Percentiles rank a stretch among this genome's conserved stretches.
Conservation (phyloP, 1,140 invertebrate species). For the Tetragonula clypearis region DNA sequence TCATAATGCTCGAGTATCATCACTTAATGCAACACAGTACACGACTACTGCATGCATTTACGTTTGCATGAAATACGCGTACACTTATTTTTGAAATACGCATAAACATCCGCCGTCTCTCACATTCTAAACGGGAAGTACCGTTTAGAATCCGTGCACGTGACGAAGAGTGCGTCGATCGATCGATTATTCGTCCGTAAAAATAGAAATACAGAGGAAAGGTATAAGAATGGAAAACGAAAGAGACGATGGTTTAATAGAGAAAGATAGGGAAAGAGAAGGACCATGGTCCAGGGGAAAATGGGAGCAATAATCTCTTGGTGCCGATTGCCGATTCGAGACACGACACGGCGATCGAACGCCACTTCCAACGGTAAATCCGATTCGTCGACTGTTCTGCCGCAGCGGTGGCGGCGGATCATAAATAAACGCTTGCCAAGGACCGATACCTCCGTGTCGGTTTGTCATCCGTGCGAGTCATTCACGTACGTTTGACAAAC, state of each 20-base stretch:
- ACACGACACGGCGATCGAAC: conserved; percentile 60
- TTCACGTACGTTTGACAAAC: conserved; percentile 54
- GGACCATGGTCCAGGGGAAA: conserved; percentile 4
- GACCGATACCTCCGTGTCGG: conserved; percentile 62
- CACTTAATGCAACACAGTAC: no score
- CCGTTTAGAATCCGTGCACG: not conserved
- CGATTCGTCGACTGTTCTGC: conserved; percentile 45
- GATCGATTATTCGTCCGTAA: not conserved
- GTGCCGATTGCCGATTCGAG: conserved; percentile 54
- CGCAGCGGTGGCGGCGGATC: conserved; percentile 53
- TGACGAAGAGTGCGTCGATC: conserved; percentile 20
- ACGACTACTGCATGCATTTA: no score
- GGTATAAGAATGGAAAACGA: not conserved
- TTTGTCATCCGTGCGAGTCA: conserved; percentile 58
- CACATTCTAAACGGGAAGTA: no score
- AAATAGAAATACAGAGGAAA: conserved; percentile 12
- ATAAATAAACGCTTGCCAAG: conserved; percentile 67
- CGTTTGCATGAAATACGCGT: no score
- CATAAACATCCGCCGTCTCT: not conserved
- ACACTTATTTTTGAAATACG: no score
- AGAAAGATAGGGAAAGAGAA: not conserved
- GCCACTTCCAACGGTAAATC: conserved; percentile 55
- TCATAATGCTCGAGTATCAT: no score
- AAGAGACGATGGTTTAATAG: not conserved
- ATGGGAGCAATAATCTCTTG: conserved; percentile 45